These are phyloP conservation scores for Rhagologus leucostigma DNA, from an alignment of 2,113 vertebrate species.

Conservation along the genomic window DNA sequence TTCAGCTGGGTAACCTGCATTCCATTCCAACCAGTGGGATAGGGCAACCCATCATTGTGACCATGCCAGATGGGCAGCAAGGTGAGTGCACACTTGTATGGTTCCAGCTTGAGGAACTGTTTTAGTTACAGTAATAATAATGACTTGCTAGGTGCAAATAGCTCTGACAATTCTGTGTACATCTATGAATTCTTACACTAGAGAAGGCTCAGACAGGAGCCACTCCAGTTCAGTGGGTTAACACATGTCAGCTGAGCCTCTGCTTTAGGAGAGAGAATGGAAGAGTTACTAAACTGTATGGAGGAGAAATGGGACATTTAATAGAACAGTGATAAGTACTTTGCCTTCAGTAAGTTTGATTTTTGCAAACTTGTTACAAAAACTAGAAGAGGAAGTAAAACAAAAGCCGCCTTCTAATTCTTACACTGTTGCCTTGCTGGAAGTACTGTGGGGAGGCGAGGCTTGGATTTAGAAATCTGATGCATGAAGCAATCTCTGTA, in stretches of 20 bases:
- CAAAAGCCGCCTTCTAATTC: neutral
- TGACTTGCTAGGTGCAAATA: neutral
- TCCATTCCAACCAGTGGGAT: slow-evolving; percentile 81
- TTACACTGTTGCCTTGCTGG: neutral
- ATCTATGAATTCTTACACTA: neutral
- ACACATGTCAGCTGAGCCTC: neutral
- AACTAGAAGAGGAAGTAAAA: neutral
- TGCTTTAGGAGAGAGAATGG: neutral
- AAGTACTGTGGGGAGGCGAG: neutral
- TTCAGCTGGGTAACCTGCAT: slow-evolving; percentile 86
- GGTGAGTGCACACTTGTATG: slow-evolving; percentile 60
- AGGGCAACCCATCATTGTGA: slow-evolving; percentile 87
- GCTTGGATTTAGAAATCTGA: neutral
- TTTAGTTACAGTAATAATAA: neutral
- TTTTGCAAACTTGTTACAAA: neutral
- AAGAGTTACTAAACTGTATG: neutral
- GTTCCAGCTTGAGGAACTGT: neutral
- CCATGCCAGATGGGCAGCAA: slow-evolving; percentile 90
- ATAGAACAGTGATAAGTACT: neutral
- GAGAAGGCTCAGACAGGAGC: neutral
- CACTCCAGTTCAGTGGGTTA: neutral
- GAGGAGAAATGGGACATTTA: neutral
- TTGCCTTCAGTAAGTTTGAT: neutral
- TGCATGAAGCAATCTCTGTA: neutral
- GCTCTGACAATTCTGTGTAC: neutral